Evolutionary conservation across 2,113 vertebrate genomes (phyloP).

Genomic region (Semicossyphus pulcher): DNA sequence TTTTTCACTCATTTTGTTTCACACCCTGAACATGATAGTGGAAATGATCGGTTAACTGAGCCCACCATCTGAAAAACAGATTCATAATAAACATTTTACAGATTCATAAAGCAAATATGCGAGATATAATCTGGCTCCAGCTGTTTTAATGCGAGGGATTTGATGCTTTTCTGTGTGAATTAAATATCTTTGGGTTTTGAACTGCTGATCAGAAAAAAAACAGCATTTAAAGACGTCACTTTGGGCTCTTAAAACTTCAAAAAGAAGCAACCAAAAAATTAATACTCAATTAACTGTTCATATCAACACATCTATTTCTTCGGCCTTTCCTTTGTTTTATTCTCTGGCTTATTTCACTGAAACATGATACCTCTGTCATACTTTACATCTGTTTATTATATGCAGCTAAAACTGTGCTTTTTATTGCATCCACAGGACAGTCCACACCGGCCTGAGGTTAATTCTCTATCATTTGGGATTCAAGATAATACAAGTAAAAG

Average conservation of each 20-base stretch:
- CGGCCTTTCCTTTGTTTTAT: not conserved
- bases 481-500: conserved; percentile 38
- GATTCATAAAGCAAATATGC: no score
- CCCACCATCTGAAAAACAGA: not conserved
- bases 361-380: conserved; percentile 19
- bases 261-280: not conserved
- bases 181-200: conserved; percentile 31
- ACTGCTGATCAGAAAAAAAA: not conserved
- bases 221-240: not conserved
- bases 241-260: not conserved
- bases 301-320: not conserved
- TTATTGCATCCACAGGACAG: conserved; percentile 58
- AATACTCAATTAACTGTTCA: conserved; percentile 12
- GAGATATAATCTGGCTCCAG: not conserved
- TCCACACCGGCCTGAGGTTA: conserved; percentile 64
- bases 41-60: no score
- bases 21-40: no score
- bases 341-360: conserved; percentile 32
- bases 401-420: conserved; percentile 50
- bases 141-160: not conserved
- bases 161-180: not conserved
- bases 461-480: conserved; percentile 49
- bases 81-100: no score
- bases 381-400: no score
- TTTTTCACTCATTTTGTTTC: no score